Evolutionary conservation across 2,888 invertebrate species (phyloP), one percentile per base, ranked within the genome.

Genomic region (Allophyes oxyacanthae): DNA sequence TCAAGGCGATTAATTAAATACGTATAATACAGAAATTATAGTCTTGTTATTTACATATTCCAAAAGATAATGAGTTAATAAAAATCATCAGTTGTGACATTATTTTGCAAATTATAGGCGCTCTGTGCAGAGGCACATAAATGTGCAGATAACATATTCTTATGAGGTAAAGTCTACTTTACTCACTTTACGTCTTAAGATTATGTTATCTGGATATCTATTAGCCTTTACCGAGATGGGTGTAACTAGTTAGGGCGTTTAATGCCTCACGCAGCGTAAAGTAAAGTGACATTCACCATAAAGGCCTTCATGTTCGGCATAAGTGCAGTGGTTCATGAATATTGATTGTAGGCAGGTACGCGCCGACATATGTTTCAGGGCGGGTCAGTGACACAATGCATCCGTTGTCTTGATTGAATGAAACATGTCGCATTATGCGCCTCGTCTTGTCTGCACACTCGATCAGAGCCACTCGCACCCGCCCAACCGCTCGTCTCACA

Each of bases 371-470:
- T 73, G 73, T 76, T 79, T 65, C 74, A 78, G 75, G 52, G 40
- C 43, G 67, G 76, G 84, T 86, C 85, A 80, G 42, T 81, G 86
- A 78, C 86, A 69, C 74, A 80, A 77, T 78, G 79, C 85, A 82
- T 85, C 84, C 85, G 83, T 81, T 83, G 83, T 78, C 82, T 86
- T 88, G 86, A 90, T 90, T 91, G 83, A 90, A 89, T 85, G 82
- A 88, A 85, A 85, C 81, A 79, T 81, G 81, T 72, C 77, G 74
- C 75, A 74, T 72, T 76, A 74, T 67, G 71, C 54, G 41, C 26
- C 53, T 33, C 59, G 56, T 72, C 71, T 75, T 64, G 73, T 64
- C 70, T 76, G 72, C 64, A 64, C 61, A 65, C 64, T 72, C 65
- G 64, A 72, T 76, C 72, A 72, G 57, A 42, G 44, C 37, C 48